Evolutionary conservation across 2,797 vertebrate genomes (phyloP).

Genomic region (Zonotrichia albicollis): DNA sequence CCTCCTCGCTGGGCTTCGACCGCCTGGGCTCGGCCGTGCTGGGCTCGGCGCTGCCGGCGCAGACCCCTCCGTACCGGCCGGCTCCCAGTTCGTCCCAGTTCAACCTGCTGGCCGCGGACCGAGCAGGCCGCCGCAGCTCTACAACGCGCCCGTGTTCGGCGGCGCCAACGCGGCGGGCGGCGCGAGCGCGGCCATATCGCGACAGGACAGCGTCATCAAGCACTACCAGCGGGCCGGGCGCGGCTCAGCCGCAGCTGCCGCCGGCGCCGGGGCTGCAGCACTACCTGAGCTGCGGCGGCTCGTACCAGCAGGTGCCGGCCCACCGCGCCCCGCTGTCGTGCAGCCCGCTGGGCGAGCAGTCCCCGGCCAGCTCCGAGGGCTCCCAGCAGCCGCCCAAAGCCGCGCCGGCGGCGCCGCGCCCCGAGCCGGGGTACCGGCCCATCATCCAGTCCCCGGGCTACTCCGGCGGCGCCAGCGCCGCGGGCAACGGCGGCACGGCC

Average conservation of each 20-base stretch:
- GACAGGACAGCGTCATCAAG: neutral
- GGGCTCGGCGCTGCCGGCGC: neutral
- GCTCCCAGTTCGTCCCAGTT: neutral
- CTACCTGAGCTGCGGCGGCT: neutral
- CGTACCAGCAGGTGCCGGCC: neutral
- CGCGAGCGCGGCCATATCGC: neutral
- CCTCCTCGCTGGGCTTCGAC: constrained; percentile 89
- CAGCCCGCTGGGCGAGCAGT: neutral
- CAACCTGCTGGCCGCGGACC: neutral
- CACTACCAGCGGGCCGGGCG: neutral
- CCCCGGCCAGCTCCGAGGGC: neutral
- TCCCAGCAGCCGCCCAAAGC: no score
- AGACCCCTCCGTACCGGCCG: neutral
- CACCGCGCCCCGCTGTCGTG: neutral
- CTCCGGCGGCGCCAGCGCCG: no score
- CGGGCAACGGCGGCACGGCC: no score
- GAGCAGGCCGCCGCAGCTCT: neutral
- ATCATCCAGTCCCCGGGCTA: no score
- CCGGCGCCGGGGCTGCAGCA: neutral
- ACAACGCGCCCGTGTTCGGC: neutral
- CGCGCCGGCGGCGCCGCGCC: no score
- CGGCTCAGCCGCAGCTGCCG: neutral
- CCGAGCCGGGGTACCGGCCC: no score
- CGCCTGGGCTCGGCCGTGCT: constrained; percentile 67
- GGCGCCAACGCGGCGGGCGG: neutral